A percentile compares a stretch with the other conserved stretches of the same genome.
phyloP scores from a whole-genome alignment of 2,113 vertebrate species.

The Garra rufa region DNA sequence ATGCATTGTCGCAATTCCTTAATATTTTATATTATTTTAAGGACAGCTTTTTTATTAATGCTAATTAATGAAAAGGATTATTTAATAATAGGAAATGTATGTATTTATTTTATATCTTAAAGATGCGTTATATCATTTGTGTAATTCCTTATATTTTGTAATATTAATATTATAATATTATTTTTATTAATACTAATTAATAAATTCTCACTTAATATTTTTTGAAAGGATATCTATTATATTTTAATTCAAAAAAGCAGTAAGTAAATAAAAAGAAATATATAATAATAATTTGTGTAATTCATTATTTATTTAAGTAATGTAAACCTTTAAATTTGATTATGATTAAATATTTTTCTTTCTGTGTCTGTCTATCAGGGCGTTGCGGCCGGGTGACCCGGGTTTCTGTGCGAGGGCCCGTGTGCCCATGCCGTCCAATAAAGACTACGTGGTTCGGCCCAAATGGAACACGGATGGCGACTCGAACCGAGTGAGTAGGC shows the following conservation, averaged over 20 bases:
- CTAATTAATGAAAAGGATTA: too few relatives aligned
- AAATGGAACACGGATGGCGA: constrained; percentile 98
- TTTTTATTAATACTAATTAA: not conserved
- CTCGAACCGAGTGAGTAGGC: constrained; percentile 85
- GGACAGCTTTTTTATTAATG: not conserved
- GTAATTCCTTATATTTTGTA: not conserved
- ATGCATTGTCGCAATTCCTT: too few relatives aligned
- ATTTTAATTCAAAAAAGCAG: not conserved
- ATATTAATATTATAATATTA: too few relatives aligned
- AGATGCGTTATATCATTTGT: not conserved
- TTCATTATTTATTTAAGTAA: not conserved
- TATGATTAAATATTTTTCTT: not conserved
- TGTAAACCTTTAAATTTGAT: not conserved
- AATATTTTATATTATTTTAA: too few relatives aligned
- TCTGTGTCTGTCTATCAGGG: constrained; percentile 72
- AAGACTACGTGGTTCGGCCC: constrained; percentile 97
- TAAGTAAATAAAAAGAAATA: too few relatives aligned
- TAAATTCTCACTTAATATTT: not conserved
- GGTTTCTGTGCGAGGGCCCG: constrained; percentile 95
- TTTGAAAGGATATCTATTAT: not conserved
- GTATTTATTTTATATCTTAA: not conserved
- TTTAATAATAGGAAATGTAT: too few relatives aligned
- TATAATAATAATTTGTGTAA: not conserved
- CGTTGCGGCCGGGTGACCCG: constrained; percentile 92
- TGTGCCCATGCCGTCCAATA: constrained; percentile 98